A percentile compares a stretch with the other conserved stretches of the same genome.
These are phyloP conservation scores for Scrobipalpa atriplicella DNA, from an alignment of 2,888 invertebrate species.

Conservation along the genomic window DNA sequence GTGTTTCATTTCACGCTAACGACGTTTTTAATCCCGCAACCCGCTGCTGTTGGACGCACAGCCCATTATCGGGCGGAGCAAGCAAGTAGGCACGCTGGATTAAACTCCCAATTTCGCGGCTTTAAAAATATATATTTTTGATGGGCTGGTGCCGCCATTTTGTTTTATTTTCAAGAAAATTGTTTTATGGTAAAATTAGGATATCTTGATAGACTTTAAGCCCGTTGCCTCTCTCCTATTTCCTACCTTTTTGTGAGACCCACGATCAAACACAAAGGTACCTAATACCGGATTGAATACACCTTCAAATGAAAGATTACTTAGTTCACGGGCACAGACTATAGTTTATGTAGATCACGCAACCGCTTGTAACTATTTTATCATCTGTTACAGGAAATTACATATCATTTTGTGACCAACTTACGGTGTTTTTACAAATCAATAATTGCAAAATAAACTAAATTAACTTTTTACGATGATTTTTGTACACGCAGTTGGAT, in stretches of 20 bases:
- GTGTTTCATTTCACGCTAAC: slow-evolving; percentile 70
- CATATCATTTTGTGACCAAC: no score
- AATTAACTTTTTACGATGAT: no score
- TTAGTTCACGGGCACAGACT: slow-evolving; percentile 33
- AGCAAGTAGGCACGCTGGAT: slow-evolving; percentile 29
- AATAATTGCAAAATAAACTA: no score
- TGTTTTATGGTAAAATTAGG: no score
- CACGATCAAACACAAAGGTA: slow-evolving; percentile 45
- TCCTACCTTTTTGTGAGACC: slow-evolving; percentile 47
- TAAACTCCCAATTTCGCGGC: slow-evolving; percentile 20
- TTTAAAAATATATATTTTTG: slow-evolving; percentile 7
- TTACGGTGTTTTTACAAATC: no score
- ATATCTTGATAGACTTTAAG: no score
- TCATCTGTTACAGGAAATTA: no score
- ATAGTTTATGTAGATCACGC: no score
- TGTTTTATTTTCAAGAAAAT: slow-evolving; percentile 13
- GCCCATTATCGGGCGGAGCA: slow-evolving; percentile 51
- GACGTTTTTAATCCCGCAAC: slow-evolving; percentile 68
- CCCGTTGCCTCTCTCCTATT: neutral
- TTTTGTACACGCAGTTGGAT: no score
- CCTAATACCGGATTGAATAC: slow-evolving; percentile 52
- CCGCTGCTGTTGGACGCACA: slow-evolving; percentile 35
- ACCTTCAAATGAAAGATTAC: slow-evolving; percentile 62
- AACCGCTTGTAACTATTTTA: no score
- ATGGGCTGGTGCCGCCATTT: neutral